Evolutionary conservation across 2,113 vertebrate genomes (phyloP).

Genomic region (Camarhynchus parvulus): DNA sequence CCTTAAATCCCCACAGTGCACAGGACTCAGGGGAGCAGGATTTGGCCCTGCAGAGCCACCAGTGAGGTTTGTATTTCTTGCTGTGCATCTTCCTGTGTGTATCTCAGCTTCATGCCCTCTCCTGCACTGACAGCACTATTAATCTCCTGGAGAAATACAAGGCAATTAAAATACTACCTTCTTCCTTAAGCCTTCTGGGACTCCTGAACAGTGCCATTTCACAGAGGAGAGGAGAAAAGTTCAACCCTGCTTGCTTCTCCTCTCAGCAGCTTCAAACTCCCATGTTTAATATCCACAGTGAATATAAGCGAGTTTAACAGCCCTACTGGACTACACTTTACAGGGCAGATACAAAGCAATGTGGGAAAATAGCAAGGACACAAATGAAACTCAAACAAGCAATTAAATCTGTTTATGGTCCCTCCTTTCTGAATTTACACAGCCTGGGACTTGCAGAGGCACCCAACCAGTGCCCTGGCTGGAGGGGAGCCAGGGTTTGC

Average conservation of each 20-base stretch:
- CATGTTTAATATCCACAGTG: not conserved
- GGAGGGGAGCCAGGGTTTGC: not conserved
- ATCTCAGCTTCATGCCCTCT: slow-evolving; percentile 9
- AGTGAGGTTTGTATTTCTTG: not conserved
- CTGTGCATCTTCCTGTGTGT: not conserved
- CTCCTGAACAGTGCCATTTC: slow-evolving; percentile 2
- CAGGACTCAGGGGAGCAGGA: not conserved
- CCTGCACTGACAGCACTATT: slow-evolving; percentile 4
- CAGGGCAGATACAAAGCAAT: not conserved
- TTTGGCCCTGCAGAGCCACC: not conserved
- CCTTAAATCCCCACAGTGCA: not conserved
- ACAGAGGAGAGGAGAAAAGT: not conserved
- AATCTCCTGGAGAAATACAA: slow-evolving; percentile 40
- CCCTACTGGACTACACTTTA: not conserved
- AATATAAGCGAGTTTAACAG: not conserved
- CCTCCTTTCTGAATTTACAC: not conserved
- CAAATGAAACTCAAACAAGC: not conserved
- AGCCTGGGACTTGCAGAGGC: not conserved
- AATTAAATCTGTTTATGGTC: not conserved
- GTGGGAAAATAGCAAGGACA: not conserved
- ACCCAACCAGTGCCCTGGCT: not conserved
- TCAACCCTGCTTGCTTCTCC: not conserved
- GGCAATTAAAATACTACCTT: slow-evolving; percentile 57
- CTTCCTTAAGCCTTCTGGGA: slow-evolving; percentile 31
- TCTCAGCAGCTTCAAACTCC: not conserved